Evolutionary conservation across 2,797 vertebrate species (phyloP).

Genomic region (Acipenser ruthenus): DNA sequence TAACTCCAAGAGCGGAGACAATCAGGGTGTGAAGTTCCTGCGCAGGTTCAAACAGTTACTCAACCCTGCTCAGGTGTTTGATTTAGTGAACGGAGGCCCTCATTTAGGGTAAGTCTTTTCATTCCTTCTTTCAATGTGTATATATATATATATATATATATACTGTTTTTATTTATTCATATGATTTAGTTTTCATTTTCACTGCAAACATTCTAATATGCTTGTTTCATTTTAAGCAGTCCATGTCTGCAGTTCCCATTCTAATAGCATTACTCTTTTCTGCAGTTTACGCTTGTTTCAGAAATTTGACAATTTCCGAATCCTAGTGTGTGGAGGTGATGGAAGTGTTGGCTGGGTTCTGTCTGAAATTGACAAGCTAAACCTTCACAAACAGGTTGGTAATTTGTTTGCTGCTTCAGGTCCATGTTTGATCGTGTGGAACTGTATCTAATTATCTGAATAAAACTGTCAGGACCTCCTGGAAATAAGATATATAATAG

Average conservation of each 20-base stretch:
- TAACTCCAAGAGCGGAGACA: slow-evolving; percentile 98
- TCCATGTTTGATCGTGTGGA: neutral
- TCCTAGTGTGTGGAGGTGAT: slow-evolving; percentile 93
- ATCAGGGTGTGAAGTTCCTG: slow-evolving; percentile 97
- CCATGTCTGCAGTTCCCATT: too few relatives aligned
- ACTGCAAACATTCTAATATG: too few relatives aligned
- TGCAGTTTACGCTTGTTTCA: slow-evolving; percentile 88
- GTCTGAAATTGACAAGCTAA: slow-evolving; percentile 96
- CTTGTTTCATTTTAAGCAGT: too few relatives aligned
- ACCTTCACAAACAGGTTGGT: slow-evolving; percentile 85
- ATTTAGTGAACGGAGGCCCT: slow-evolving; percentile 95
- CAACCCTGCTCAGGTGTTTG: slow-evolving; percentile 97
- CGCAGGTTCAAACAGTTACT: slow-evolving; percentile 96
- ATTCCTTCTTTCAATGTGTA: neutral
- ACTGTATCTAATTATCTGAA: neutral
- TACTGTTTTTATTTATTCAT: too few relatives aligned
- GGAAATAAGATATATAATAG: too few relatives aligned
- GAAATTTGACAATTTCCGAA: slow-evolving; percentile 97
- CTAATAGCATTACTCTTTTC: slow-evolving; percentile 20
- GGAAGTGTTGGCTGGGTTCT: slow-evolving; percentile 97
- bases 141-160: too few relatives aligned
- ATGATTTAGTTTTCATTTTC: too few relatives aligned
- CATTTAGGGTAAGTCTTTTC: slow-evolving; percentile 79
- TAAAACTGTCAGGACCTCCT: too few relatives aligned
- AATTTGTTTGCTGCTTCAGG: neutral